Evolutionary conservation across 2,888 invertebrate species (phyloP), one percentile per base, ranked within the genome.

Genomic region (Scaptomyza cyrtandrae): DNA sequence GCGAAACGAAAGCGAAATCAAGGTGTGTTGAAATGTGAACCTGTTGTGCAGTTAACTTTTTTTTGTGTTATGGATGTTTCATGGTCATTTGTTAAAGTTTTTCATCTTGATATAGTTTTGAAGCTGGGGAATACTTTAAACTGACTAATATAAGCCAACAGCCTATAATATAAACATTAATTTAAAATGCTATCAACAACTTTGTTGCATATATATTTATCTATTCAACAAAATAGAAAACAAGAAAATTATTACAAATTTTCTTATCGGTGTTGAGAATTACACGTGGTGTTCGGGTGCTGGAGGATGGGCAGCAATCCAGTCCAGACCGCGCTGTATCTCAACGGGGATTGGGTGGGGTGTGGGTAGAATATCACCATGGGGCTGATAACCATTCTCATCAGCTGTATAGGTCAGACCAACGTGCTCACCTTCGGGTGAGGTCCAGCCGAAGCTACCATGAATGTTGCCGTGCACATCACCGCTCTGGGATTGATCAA

Each of bases 1-100:
- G 50, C 10, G 19, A 53, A 60, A 61, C 65, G 71, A 78, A 81
- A 81, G 75, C 79, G 70, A 71, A 84, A 70, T 69, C 29, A 14
- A 58, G 49, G 29, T 43, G 56, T 27, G 14, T n/a, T 7, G 0
- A 57, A 55, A 27, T 31, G 13, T 6, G n/a, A 60, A 70, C 71
- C 46, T 56, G 75, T 71, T 58, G n/a, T 14, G 16, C 45, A 53
- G 62, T 65, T 63, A 55, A n/a, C 7, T 41, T 41, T 10, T 41
- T 16, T 41, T 41, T 39, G 2, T 44, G 46, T 11, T 16, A 9
- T 49, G 27, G 14, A 39, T 0, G 1, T 35, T 11, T 46, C 27
- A 13, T 56, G 39, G 13, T 50, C 24, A 35, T 19, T 16, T 39
- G 13, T 13, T 19, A 24, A 6, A 9, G 10, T 10, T 10, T 33